These are phyloP conservation scores for Brachypterus glaber DNA, from an alignment of 2,888 invertebrate species.

Conservation along the genomic window DNA sequence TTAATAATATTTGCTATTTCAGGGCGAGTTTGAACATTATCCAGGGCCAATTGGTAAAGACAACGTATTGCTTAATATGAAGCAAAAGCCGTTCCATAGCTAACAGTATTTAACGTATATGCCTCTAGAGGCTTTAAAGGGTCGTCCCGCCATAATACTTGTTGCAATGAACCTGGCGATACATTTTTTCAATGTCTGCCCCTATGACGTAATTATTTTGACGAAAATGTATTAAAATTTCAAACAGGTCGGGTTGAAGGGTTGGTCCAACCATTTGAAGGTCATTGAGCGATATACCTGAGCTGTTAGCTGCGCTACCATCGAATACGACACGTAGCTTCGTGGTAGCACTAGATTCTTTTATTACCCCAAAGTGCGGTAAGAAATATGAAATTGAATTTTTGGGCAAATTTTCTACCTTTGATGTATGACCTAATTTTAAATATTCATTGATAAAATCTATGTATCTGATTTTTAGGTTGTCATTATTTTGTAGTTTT, in stretches of 20 bases:
- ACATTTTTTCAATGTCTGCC: conserved; percentile 17
- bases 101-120: conserved; percentile 12
- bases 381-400: conserved; percentile 5
- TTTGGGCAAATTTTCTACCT: background rate
- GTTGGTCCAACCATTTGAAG: conserved; percentile 10
- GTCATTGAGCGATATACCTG: conserved; percentile 15
- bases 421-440: conserved; percentile 5
- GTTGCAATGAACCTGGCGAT: conserved; percentile 11
- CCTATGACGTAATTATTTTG: conserved; percentile 13
- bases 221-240: conserved; percentile 10
- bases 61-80: conserved; percentile 15
- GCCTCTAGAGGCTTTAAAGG: conserved; percentile 6
- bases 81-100: conserved; percentile 14
- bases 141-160: conserved; percentile 11
- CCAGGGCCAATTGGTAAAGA: conserved; percentile 9
- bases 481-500: no score
- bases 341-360: conserved; percentile 10
- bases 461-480: no score
- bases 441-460: conserved; percentile 10
- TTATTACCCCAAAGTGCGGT: conserved; percentile 14
- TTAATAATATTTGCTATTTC: conserved; percentile 2
- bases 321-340: conserved; percentile 16
- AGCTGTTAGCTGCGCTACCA: conserved; percentile 10
- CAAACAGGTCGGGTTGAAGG: conserved; percentile 12
- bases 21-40: conserved; percentile 4